A percentile compares a stretch with the other conserved stretches of the same genome.
Conservation (phyloP, 2,888 invertebrate genomes). For the Xanthia icteritia region DNA sequence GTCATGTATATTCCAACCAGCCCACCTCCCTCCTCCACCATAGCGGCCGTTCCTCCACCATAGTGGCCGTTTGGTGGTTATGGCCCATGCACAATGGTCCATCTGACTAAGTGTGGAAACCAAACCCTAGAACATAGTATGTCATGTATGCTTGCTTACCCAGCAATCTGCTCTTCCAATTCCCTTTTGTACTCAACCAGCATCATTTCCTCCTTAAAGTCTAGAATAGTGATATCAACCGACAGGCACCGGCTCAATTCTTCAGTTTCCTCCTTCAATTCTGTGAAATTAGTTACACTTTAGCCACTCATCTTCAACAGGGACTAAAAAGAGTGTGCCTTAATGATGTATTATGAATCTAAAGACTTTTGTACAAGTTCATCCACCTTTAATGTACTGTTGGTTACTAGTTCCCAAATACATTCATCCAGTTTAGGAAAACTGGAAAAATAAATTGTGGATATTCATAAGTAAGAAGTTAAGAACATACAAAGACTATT, state of each 20-base stretch:
- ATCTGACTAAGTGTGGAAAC: too few species aligned
- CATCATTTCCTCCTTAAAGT: constrained; percentile 87
- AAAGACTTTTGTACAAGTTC: neutral
- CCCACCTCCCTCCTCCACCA: too few species aligned
- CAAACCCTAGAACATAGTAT: too few species aligned
- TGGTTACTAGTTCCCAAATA: neutral
- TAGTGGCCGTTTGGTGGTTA: too few species aligned
- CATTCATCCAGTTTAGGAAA: neutral
- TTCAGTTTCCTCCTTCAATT: constrained; percentile 86
- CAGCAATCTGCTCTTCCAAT: constrained; percentile 85
- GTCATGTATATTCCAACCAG: too few species aligned
- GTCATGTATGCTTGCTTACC: constrained; percentile 70
- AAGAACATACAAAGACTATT: neutral
- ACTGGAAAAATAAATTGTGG: neutral
- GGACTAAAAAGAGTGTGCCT: neutral
- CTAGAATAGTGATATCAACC: constrained; percentile 83
- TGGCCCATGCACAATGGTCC: too few species aligned
- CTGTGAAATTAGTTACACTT: constrained; percentile 61
- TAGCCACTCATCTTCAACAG: neutral
- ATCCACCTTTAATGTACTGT: neutral
- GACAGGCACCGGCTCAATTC: constrained; percentile 84
- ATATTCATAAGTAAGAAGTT: neutral
- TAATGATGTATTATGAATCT: neutral
- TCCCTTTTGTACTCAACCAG: constrained; percentile 86
- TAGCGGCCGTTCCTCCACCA: too few species aligned